Conservation (phyloP, 1,140 invertebrate genomes). For the Drosophila watanabei region DNA sequence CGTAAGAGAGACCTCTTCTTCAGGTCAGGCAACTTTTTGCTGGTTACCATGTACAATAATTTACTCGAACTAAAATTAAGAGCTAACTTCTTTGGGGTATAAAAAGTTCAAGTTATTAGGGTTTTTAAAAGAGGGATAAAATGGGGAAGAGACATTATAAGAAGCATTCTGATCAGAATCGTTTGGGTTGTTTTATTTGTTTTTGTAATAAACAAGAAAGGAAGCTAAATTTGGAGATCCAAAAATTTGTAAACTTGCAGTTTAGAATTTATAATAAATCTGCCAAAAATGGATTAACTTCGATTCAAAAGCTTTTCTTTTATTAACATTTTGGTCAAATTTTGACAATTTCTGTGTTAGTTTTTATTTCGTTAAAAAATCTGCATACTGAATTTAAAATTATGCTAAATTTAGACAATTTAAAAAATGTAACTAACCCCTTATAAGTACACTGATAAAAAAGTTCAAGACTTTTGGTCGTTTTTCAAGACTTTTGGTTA, state of each 20-base stretch:
- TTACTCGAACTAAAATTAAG: conserved; percentile 1
- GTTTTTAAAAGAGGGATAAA: background rate
- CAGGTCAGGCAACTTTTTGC: conserved; percentile 55
- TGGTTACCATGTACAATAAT: conserved; percentile 16
- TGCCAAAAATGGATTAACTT: no score
- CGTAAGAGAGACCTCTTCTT: conserved; percentile 10
- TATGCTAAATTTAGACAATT: no score
- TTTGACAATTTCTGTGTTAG: no score
- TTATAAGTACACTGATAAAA: no score
- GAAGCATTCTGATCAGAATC: background rate
- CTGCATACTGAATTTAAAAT: no score
- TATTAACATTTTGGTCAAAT: no score
- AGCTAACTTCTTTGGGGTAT: background rate
- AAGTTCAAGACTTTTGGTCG: no score
- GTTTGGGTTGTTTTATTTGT: background rate
- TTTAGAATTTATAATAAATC: no score
- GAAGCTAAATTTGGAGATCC: background rate
- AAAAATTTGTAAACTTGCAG: background rate
- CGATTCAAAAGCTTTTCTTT: no score
- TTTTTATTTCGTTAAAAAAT: no score
- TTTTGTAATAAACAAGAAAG: background rate
- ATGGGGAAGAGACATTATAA: background rate
- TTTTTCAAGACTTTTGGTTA: no score
- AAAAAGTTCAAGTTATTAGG: background rate
- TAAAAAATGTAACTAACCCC: no score